Evolutionary conservation across 92 coral and sea anemone genomes (phyloP).

Genomic region (Anthopleura xanthogrammica): DNA sequence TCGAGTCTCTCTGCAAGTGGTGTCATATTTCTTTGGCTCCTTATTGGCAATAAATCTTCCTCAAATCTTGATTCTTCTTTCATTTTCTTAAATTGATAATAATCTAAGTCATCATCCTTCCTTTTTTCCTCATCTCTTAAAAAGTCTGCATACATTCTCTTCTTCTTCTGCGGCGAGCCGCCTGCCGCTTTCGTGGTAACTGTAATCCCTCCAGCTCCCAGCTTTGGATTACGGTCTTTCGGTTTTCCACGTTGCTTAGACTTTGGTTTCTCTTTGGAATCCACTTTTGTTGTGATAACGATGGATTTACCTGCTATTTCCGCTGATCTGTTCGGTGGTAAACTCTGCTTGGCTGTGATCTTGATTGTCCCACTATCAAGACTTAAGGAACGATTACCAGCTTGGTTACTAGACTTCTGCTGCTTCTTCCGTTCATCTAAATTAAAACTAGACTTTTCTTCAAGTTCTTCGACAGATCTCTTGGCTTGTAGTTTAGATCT

Average conservation of each 20-base stretch:
- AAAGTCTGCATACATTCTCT: background rate
- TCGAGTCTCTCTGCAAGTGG: constrained; percentile 59
- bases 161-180: constrained; percentile 9
- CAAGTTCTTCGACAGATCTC: constrained; percentile 27
- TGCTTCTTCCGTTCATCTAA: constrained; percentile 53
- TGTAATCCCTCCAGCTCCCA: constrained; percentile 54
- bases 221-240: constrained; percentile 52
- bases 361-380: constrained; percentile 56
- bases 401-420: constrained; percentile 36
- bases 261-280: constrained; percentile 22
- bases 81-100: constrained; percentile 38
- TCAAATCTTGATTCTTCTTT: constrained; percentile 22
- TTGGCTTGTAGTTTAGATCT: constrained; percentile 58
- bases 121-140: background rate
- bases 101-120: constrained; percentile 4
- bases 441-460: constrained; percentile 40
- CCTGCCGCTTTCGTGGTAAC: constrained; percentile 45
- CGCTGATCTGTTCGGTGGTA: constrained; percentile 59
- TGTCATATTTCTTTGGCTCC: constrained; percentile 13
- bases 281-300: constrained; percentile 56
- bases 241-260: constrained; percentile 2
- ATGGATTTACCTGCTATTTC: constrained; percentile 52
- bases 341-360: constrained; percentile 53
- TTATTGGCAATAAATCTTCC: background rate
- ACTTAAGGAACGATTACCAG: constrained; percentile 51